These are phyloP conservation scores for Vanessa atalanta DNA, from an alignment of 1,140 invertebrate species.

Conservation along the genomic window DNA sequence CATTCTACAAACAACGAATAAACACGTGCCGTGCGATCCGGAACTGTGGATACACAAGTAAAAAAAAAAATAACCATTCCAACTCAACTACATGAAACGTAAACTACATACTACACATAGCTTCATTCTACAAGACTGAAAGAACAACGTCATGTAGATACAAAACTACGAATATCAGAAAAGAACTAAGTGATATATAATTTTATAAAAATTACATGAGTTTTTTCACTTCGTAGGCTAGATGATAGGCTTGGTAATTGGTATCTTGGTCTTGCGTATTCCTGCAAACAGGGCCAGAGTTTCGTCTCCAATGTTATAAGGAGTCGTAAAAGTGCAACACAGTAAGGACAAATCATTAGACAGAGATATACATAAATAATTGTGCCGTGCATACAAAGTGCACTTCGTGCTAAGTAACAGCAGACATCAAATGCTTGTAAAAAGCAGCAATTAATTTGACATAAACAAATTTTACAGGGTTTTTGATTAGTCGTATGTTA, in stretches of 20 bases:
- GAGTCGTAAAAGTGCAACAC: slow-evolving; percentile 47
- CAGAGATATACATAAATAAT: slow-evolving; percentile 46
- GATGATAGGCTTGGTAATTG: slow-evolving; percentile 97
- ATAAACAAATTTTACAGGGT: slow-evolving; percentile 36
- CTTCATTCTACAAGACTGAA: slow-evolving; percentile 23
- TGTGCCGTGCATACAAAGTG: slow-evolving; percentile 49
- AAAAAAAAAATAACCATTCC: slow-evolving; percentile 5
- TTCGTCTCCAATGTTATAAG: slow-evolving; percentile 67
- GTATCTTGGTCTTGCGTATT: slow-evolving; percentile 90
- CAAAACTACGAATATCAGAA: slow-evolving; percentile 45
- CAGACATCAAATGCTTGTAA: slow-evolving; percentile 47
- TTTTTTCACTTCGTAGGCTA: slow-evolving; percentile 99
- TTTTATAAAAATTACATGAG: slow-evolving; percentile 92
- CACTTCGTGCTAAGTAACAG: slow-evolving; percentile 41
- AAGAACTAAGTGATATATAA: slow-evolving; percentile 64
- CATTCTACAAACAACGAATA: slow-evolving; percentile 16
- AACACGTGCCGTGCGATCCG: slow-evolving; percentile 13
- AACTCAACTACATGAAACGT: not conserved
- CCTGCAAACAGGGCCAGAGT: slow-evolving; percentile 79
- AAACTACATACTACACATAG: slow-evolving; percentile 25
- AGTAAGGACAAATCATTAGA: slow-evolving; percentile 41
- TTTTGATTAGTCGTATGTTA: slow-evolving; percentile 24
- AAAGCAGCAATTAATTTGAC: slow-evolving; percentile 50
- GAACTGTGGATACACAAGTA: not conserved
- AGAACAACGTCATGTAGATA: slow-evolving; percentile 13